phyloP scores from a whole-genome alignment of 2,113 vertebrate genomes.

The Porphyrio hochstetteri region DNA sequence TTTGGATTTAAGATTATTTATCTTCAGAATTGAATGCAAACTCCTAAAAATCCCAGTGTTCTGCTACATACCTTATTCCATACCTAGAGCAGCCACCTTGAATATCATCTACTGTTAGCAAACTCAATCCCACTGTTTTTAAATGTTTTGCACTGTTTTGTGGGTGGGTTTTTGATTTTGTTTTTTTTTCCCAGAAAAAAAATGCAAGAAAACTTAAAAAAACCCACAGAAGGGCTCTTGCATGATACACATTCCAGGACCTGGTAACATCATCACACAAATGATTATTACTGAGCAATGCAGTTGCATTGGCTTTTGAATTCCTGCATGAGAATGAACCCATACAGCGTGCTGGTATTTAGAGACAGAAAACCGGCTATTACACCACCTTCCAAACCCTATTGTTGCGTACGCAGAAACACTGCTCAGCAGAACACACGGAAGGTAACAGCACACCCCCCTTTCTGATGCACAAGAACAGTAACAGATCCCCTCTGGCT shows the following conservation, averaged over 20 bases:
- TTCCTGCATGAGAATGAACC: background rate
- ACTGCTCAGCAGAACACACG: background rate
- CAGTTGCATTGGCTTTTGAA: background rate
- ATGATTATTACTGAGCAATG: background rate
- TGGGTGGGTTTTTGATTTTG: background rate
- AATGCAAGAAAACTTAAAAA: background rate
- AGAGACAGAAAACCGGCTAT: background rate
- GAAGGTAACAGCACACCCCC: background rate
- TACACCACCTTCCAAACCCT: background rate
- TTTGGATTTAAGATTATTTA: background rate
- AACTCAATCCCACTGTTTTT: background rate
- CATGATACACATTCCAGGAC: background rate
- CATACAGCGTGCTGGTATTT: accelerated
- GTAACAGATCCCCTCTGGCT: background rate
- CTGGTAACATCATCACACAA: background rate
- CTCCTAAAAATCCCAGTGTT: background rate
- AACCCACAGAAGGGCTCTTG: background rate
- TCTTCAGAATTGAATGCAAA: background rate
- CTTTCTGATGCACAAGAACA: background rate
- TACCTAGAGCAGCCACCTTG: background rate
- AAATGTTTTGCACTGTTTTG: background rate
- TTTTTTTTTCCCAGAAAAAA: background rate
- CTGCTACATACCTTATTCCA: background rate
- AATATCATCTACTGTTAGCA: background rate
- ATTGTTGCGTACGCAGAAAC: background rate